phyloP scores from a whole-genome alignment of 2,113 vertebrate species.

The Chionis minor region DNA sequence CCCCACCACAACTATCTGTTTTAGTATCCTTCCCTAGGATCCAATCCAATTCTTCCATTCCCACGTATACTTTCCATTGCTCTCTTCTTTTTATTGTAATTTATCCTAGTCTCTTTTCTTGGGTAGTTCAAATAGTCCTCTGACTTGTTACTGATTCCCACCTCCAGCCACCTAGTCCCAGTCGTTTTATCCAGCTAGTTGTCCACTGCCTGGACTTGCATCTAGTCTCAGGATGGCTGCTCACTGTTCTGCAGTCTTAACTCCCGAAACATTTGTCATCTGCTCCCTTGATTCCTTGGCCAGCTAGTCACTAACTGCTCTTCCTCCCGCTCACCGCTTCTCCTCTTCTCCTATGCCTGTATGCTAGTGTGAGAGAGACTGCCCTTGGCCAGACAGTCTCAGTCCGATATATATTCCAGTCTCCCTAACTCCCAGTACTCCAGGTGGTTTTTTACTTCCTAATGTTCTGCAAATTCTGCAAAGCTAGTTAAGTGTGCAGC shows the following conservation, averaged over 20 bases:
- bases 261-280: background rate
- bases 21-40: background rate
- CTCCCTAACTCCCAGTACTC: background rate
- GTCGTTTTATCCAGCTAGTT: background rate
- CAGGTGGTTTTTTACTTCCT: background rate
- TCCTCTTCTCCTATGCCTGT: background rate
- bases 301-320: background rate
- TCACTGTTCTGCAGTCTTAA: background rate
- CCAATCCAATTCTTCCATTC: background rate
- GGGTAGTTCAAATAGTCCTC: background rate
- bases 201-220: too few species aligned
- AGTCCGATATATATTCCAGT: background rate
- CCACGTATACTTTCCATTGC: background rate
- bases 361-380: background rate
- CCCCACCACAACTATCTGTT: background rate
- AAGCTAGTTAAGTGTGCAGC: background rate
- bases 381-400: background rate
- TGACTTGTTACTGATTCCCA: background rate
- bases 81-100: background rate
- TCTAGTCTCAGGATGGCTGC: too few species aligned
- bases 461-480: background rate
- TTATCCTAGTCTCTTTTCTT: background rate
- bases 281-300: background rate
- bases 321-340: background rate
- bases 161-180: background rate